Percentiles rank a stretch among this genome's conserved stretches.
phyloP scores from a whole-genome alignment of 1,140 invertebrate genomes.

The Dreissena rostriformis region DNA sequence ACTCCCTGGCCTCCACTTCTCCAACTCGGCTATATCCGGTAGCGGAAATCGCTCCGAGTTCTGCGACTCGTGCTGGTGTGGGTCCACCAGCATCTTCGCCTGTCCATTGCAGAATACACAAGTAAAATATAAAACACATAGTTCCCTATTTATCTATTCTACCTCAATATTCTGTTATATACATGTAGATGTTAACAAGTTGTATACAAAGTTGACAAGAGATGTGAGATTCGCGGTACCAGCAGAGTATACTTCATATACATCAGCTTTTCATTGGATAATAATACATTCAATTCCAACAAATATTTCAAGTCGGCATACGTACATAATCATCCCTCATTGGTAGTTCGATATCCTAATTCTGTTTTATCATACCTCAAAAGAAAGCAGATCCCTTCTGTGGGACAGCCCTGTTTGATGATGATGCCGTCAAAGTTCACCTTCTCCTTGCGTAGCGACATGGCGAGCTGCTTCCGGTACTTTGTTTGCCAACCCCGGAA shows the following conservation, averaged over 20 bases:
- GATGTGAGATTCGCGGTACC: too few species aligned
- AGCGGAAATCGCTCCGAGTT: constrained; percentile 70
- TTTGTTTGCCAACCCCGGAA: constrained; percentile 75
- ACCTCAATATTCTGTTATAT: too few species aligned
- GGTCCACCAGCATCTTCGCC: constrained; percentile 71
- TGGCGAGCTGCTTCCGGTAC: constrained; percentile 79
- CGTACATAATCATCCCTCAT: too few species aligned
- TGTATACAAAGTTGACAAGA: too few species aligned
- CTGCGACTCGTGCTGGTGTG: constrained; percentile 63
- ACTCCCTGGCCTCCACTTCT: constrained; percentile 73
- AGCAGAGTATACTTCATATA: too few species aligned
- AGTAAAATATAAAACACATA: too few species aligned
- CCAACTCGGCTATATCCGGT: constrained; percentile 70
- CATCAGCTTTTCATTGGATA: too few species aligned
- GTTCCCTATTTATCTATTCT: too few species aligned
- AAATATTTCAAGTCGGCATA: too few species aligned
- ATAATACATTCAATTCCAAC: too few species aligned
- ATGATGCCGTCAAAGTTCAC: constrained; percentile 75
- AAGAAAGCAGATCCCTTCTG: constrained; percentile 78
- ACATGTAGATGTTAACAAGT: too few species aligned
- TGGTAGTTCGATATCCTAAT: too few species aligned
- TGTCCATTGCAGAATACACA: constrained; percentile 63
- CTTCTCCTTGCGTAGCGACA: constrained; percentile 76
- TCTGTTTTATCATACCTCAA: constrained; percentile 64
- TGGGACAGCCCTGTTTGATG: constrained; percentile 72